Base-by-base conservation (phyloP, 2,113 vertebrate genomes). In the Uropsilus gracilis region DNA sequence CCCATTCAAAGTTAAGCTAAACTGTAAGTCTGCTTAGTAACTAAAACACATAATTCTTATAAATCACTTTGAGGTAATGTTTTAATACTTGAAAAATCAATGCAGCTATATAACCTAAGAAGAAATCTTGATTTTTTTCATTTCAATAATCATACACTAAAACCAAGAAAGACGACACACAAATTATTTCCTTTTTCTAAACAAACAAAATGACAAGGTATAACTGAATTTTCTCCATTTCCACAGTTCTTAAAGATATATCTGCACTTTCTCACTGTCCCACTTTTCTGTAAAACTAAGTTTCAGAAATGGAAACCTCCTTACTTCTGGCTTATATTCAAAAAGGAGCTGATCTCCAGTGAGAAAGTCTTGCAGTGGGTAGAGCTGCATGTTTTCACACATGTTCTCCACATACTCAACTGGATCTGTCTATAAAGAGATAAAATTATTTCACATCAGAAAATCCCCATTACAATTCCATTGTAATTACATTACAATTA, bases 361-460 rank as follows among this genome's bases (percentile, higher is more conserved):
- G 93, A 99, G 98, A 91, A 99, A 99, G 98, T 99, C 99, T 95
- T 99, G 99, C 95, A 99, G 99, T 10, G 98, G 98, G 95, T 99
- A 99, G 42, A 99, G 98, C 96, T 99, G 99, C 99, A 99, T 99
- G 98, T 99, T 99, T 98, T 99, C 99, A 98, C 99, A 99, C 26
- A 99, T 98, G 95, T 99, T 99, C 98, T 99, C 99, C 53, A 99
- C 99, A 53, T 99, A 99, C 75, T 99, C 99, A 94, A 99, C 99
- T 12, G 99, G 99, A 97, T 99, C 99, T 80, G 99, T 99, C 99
- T 99, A 97, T 75, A 96, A 95, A 97, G 83, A 86, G 61, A 86
- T 7, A 83, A 81, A 53, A 89, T 44, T 80, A 71, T 94, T 95
- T 96, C 78, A 97, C 10, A 44, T 2, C 22, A 95, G 61, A 80